Conservation (phyloP, 2,888 invertebrate species). For the Phorcus lineatus region DNA sequence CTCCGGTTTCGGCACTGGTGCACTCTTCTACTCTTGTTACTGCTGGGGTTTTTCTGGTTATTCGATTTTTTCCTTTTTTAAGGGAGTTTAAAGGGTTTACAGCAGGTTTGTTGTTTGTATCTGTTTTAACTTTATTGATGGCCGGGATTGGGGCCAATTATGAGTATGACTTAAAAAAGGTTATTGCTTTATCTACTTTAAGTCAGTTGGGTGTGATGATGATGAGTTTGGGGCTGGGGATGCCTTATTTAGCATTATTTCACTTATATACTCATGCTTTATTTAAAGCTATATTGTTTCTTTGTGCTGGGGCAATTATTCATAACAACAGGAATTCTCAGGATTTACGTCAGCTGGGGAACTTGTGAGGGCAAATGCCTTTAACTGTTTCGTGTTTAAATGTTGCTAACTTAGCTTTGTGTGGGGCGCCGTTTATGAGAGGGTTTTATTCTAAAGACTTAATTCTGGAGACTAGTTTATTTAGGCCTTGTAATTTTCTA, state of each 20-base stretch:
- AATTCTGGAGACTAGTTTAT: conserved; percentile 51
- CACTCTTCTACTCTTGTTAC: conserved; percentile 88
- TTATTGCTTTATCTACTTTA: conserved; percentile 86
- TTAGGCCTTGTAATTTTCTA: neutral
- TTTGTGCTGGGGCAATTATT: conserved; percentile 84
- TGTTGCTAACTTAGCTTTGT: conserved; percentile 51
- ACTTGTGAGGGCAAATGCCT: conserved; percentile 51
- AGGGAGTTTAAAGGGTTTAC: conserved; percentile 73
- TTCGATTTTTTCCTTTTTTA: conserved; percentile 82
- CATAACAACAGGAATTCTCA: conserved; percentile 81
- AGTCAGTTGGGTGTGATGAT: conserved; percentile 86
- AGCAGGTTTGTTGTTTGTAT: conserved; percentile 79
- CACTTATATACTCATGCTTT: conserved; percentile 85
- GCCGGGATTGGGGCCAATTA: conserved; percentile 73
- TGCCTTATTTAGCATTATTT: conserved; percentile 81
- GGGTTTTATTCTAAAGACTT: conserved; percentile 70
- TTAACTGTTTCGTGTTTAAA: conserved; percentile 48
- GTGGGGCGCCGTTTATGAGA: conserved; percentile 63
- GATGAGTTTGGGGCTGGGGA: conserved; percentile 80
- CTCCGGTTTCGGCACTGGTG: conserved; percentile 85
- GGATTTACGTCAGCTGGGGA: conserved; percentile 80
- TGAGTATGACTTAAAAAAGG: conserved; percentile 83
- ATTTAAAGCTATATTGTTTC: conserved; percentile 86
- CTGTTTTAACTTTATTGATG: conserved; percentile 69
- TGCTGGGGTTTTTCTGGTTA: conserved; percentile 84